Evolutionary conservation across 2,888 invertebrate species (phyloP).

Genomic region (Altica lythri): DNA sequence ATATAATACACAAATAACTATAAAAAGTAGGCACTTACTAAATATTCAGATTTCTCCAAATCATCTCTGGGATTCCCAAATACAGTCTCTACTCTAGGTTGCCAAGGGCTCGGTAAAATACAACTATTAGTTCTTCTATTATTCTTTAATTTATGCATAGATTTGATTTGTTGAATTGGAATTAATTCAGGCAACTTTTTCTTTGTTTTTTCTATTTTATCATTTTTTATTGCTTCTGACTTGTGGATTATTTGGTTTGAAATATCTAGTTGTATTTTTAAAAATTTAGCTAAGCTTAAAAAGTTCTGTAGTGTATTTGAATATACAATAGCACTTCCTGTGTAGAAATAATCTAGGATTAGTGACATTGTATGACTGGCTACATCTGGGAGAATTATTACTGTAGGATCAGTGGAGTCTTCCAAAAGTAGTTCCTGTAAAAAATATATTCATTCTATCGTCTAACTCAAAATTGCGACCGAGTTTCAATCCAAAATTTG

Average conservation of each 20-base stretch:
- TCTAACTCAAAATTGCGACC: too few relatives aligned
- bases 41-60: constrained; percentile 27
- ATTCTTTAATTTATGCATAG: constrained; percentile 30
- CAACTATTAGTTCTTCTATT: constrained; percentile 58
- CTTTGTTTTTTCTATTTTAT: constrained; percentile 30
- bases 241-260: constrained; percentile 3
- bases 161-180: constrained; percentile 41
- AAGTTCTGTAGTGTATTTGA: constrained; percentile 64
- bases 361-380: constrained; percentile 66
- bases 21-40: constrained; percentile 31
- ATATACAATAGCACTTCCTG: constrained; percentile 67
- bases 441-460: background rate
- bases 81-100: constrained; percentile 53
- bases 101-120: constrained; percentile 65
- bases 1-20: constrained; percentile 11
- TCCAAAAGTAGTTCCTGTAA: constrained; percentile 49
- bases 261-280: constrained; percentile 48
- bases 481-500: too few relatives aligned
- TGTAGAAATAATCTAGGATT: constrained; percentile 71
- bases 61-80: constrained; percentile 51
- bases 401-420: constrained; percentile 61
- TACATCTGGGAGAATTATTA: constrained; percentile 69
- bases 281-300: constrained; percentile 61
- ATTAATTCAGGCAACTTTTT: constrained; percentile 50
- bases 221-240: constrained; percentile 12